Evolutionary conservation across 92 coral and sea anemone species (phyloP), one percentile per base, ranked within the genome.

Genomic region (Plumapathes pennacea): DNA sequence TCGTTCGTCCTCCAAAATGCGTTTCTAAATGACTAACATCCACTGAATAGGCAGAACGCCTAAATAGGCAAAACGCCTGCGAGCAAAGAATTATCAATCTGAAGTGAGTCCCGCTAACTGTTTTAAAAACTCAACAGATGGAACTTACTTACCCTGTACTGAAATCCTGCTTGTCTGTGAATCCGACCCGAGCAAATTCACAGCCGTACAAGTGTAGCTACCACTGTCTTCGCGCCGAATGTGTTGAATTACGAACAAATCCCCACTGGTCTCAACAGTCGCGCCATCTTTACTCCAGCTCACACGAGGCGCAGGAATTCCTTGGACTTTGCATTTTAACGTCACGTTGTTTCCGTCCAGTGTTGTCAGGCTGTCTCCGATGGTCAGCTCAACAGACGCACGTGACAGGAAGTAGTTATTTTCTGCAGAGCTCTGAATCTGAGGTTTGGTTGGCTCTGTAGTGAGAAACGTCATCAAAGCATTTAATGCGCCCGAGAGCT

Each of bases 291-390:
- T 77, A 14, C 38, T 48, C 95, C 95, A 90, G 49, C 73, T 43
- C 39, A 85, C 80, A 13, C 50, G 57, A 29, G 97, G 97, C 50
- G 33, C 63, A 41, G 97, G 97, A 14, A 61, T 36, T 25, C 97
- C 97, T 38, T 62, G 62, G 11, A 66, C 90, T 23, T 59, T 60
- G 59, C 97, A 90, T 41, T 60, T 48, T 24, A 85, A 54, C 38
- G 88, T 75, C 44, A 85, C 70, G 58, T 63, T 74, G 42, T 81
- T 85, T 29, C 78, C 60, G 17, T 75, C 68, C 9, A 83, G 72
- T 36, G 94, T 67, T 36, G 86, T 79, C 42, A 79, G 80, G 62
- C 71, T 79, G 38, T 69, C 59, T n/a, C 86, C 86, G 10, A 79
- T 64, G 33, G 54, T 54, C 49, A 79, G 56, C 10, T 47, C 54